Evolutionary conservation across 2,797 vertebrate genomes (phyloP).

Genomic region (Furcifer pardalis): DNA sequence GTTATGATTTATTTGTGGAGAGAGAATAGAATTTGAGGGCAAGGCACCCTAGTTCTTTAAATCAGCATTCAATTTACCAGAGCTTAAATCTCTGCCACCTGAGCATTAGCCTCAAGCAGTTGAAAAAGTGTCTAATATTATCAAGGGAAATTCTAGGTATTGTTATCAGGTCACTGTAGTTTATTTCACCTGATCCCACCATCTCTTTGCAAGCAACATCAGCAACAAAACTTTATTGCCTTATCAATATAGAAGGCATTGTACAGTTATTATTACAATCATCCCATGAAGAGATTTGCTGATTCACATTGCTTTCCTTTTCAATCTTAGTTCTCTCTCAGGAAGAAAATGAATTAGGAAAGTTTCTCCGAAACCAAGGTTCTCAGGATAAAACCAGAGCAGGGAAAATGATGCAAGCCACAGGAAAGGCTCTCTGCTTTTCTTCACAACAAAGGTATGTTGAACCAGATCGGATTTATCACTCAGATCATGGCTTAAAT

Average conservation of each 20-base stretch:
- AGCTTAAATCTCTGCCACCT: slow-evolving; percentile 12
- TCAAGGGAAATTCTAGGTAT: slow-evolving; percentile 23
- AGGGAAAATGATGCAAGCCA: slow-evolving; percentile 99
- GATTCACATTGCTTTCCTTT: slow-evolving; percentile 58
- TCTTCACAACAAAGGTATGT: slow-evolving; percentile 96
- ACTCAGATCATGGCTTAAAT: not conserved
- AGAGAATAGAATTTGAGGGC: not conserved
- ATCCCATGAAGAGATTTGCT: slow-evolving; percentile 50
- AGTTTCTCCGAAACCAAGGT: slow-evolving; percentile 94
- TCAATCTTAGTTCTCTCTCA: slow-evolving; percentile 89
- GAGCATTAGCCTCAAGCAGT: not conserved
- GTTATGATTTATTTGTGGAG: not conserved
- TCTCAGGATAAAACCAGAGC: slow-evolving; percentile 95
- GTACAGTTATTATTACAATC: slow-evolving; percentile 61
- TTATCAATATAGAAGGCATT: slow-evolving; percentile 56
- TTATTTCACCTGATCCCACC: slow-evolving; percentile 32
- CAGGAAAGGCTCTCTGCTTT: slow-evolving; percentile 97
- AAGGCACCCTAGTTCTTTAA: not conserved
- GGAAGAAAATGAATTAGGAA: slow-evolving; percentile 97
- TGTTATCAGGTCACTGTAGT: not conserved
- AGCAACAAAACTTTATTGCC: slow-evolving; percentile 39
- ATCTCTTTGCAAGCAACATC: slow-evolving; percentile 37
- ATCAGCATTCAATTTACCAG: not conserved
- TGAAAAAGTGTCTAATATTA: not conserved
- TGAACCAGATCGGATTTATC: slow-evolving; percentile 5